A percentile compares a stretch with the other conserved stretches of the same genome.
These are phyloP conservation scores for Anguilla pacifica DNA, from an alignment of 2,797 vertebrate species.

Conservation along the genomic window DNA sequence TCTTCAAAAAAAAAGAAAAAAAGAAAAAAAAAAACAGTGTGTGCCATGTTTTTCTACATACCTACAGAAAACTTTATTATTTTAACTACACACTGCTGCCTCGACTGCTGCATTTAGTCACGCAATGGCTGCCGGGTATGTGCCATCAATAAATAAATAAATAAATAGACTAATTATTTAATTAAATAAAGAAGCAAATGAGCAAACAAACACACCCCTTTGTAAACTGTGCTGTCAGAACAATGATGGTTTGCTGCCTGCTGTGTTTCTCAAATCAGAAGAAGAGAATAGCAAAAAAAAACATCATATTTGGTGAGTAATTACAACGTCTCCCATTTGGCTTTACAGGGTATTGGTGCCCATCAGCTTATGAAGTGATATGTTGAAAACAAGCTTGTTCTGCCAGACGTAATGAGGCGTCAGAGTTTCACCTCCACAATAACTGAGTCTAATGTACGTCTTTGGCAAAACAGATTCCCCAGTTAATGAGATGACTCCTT, in stretches of 20 bases:
- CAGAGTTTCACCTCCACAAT: conserved; percentile 60
- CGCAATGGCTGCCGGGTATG: conserved; percentile 1
- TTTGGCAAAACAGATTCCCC: conserved; percentile 63
- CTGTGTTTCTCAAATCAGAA: neutral
- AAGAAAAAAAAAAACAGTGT: neutral
- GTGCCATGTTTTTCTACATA: conserved; percentile 50
- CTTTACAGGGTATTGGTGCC: conserved; percentile 48
- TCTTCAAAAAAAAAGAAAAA: conserved; percentile 35
- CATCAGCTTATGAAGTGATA: conserved; percentile 55
- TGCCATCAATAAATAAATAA: conserved; percentile 37
- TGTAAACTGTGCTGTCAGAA: conserved; percentile 39
- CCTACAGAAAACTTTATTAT: conserved; percentile 39
- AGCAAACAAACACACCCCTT: conserved; percentile 34
- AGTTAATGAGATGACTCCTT: conserved; percentile 72
- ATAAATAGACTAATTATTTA: neutral
- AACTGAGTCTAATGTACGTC: conserved; percentile 68
- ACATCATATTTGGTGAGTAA: conserved; percentile 34
- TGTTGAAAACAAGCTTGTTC: conserved; percentile 64
- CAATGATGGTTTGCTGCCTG: neutral
- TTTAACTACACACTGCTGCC: conserved; percentile 45
- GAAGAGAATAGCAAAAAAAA: conserved; percentile 25
- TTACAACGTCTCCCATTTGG: conserved; percentile 40
- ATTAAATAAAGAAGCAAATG: neutral
- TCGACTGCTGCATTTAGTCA: conserved; percentile 35
- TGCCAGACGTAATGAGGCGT: conserved; percentile 71